Evolutionary conservation across 2,797 vertebrate genomes (phyloP).

Genomic region (Geranospiza caerulescens): DNA sequence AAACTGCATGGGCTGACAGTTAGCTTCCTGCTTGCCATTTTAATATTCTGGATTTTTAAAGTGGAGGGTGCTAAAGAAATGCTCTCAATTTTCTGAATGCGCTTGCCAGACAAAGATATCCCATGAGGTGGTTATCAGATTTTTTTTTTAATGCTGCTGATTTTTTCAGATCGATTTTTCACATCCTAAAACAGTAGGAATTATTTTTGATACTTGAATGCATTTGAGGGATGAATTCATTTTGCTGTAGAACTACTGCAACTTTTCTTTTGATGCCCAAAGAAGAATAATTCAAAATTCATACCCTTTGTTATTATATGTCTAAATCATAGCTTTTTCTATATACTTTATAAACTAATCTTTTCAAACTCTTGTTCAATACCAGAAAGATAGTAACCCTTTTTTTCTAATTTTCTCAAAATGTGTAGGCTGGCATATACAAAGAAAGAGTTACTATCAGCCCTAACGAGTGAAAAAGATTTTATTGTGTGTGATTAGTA

Average conservation of each 20-base stretch:
- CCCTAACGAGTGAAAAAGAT: neutral
- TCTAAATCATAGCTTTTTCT: neutral
- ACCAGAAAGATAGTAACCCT: neutral
- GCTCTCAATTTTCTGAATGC: neutral
- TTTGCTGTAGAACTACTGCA: neutral
- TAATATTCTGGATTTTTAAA: conserved; percentile 1
- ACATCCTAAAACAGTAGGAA: neutral
- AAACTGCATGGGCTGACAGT: conserved; percentile 17
- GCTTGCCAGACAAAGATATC: neutral
- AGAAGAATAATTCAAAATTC: neutral
- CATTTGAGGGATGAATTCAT: neutral
- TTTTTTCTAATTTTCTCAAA: conserved; percentile 10
- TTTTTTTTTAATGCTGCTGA: neutral
- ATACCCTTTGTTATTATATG: neutral
- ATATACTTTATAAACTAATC: neutral
- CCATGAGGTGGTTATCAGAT: neutral
- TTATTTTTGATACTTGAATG: neutral
- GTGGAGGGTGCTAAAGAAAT: neutral
- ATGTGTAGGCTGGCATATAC: neutral
- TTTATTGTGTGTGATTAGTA: neutral
- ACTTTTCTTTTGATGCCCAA: neutral
- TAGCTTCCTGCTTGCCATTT: neutral
- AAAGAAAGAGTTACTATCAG: neutral
- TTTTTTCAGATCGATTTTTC: neutral
- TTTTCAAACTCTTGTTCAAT: neutral